Evolutionary conservation across 2,888 invertebrate species (phyloP), one percentile per base, ranked within the genome.

Genomic region (Blastobasis adustella): DNA sequence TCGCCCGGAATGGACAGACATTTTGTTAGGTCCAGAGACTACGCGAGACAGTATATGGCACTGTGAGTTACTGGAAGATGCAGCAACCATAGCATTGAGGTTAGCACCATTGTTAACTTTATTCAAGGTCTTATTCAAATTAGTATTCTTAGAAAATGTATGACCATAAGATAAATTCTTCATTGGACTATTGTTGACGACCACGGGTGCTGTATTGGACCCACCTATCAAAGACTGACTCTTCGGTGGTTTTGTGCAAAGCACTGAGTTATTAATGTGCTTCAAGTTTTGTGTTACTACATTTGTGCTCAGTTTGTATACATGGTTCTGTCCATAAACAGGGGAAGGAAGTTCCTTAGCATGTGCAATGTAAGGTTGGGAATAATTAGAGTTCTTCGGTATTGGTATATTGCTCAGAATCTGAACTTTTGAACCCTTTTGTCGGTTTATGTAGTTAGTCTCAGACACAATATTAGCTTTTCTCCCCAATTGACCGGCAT

Each of bases 81-180:
- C 79, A 52, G 84, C 82, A 38, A 83, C 82, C 73, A 83, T 76
- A 54, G 87, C 73, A 67, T 84, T 86, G 54, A 87, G 67, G 67
- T 85, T 86, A 78, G 86, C 84, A 77, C 86, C 88, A 75, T 87
- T 86, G 58, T 87, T 87, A 52, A 87, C 81, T 68, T 84, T 85
- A 63, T 76, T 80, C 57, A 77, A 62, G 49, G 79, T 67, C 67
- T 86, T 87, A 71, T 76, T 84, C 59, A 83, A 58, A 59, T 81
- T 86, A 71, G 85, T 78, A 71, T 71, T 76, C 65, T 86, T 87
- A 0, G 83, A 73, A 63, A 84, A 81, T 57, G 82, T 76, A 61
- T 86, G 84, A 62, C 79, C 73, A 56, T 89, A 88, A 46, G 85
- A 72, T 40, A 82, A 75, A 73, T 78, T 87, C 61, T 87, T 88